A percentile compares a stretch with the other conserved stretches of the same genome.
These are phyloP conservation scores for Charadrius vociferus DNA, from an alignment of 2,113 vertebrate species.

Conservation along the genomic window DNA sequence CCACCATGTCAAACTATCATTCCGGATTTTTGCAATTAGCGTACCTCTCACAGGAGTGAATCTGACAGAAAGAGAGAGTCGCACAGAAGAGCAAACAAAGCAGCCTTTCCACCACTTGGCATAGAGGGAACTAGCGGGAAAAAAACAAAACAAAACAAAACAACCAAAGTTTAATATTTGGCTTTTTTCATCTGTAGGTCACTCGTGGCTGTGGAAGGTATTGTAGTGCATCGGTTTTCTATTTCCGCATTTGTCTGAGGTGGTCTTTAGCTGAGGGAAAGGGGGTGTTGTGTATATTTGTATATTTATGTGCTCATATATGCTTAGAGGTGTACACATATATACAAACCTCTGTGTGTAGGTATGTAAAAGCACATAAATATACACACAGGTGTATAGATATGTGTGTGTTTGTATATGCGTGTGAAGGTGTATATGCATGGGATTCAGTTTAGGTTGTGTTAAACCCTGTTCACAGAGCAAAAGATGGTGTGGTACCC, in stretches of 20 bases:
- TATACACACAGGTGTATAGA: neutral
- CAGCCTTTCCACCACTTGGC: neutral
- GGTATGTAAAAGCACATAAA: neutral
- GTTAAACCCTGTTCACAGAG: neutral
- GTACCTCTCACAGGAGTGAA: neutral
- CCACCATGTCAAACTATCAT: neutral
- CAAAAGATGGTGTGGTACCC: neutral
- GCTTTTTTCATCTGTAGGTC: neutral
- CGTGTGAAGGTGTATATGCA: fast-evolving
- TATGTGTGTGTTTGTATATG: neutral
- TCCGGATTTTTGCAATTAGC: neutral
- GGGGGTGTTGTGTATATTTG: too few relatives aligned
- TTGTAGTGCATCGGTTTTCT: neutral
- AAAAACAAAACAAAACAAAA: too few relatives aligned
- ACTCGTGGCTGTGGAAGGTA: neutral
- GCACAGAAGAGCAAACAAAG: neutral
- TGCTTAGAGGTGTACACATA: too few relatives aligned
- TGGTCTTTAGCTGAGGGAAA: neutral
- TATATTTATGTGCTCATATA: neutral
- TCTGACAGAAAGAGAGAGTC: neutral
- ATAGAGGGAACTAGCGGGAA: neutral
- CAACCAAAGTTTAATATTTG: neutral
- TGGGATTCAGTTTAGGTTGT: neutral
- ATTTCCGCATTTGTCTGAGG: neutral
- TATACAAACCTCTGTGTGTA: too few relatives aligned